Percentiles rank a stretch among this genome's conserved stretches.
phyloP scores from a whole-genome alignment of 2,888 invertebrate genomes.

The Gasteruption jaculator region DNA sequence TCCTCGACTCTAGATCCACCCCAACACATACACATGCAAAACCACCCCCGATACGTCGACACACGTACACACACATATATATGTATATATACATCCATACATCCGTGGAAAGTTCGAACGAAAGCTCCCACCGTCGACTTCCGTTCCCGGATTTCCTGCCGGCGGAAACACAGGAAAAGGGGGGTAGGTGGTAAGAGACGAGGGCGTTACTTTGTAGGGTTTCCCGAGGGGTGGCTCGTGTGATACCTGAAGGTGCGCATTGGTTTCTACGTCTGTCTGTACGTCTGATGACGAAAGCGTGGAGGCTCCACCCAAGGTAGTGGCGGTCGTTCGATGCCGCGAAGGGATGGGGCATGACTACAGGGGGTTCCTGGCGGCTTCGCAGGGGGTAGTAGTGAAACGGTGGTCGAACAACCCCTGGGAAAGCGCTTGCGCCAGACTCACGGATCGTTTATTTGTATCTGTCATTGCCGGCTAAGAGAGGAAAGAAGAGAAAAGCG shows the following conservation, averaged over 20 bases:
- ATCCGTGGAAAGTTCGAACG: no score
- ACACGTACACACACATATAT: no score
- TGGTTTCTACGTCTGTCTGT: conserved; percentile 51
- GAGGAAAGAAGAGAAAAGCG: conserved; percentile 27
- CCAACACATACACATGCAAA: no score
- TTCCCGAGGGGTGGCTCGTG: conserved; percentile 24
- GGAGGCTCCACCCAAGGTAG: conserved; percentile 47
- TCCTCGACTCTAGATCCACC: conserved; percentile 9
- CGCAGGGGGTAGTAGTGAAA: conserved; percentile 18
- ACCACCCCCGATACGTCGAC: no score
- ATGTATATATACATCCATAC: no score
- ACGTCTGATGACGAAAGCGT: conserved; percentile 45
- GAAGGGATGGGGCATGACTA: conserved; percentile 16
- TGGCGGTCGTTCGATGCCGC: conserved; percentile 20
- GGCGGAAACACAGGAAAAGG: conserved; percentile 12
- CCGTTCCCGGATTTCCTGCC: conserved; percentile 24
- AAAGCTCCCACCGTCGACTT: conserved; percentile 18
- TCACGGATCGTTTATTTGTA: conserved; percentile 50
- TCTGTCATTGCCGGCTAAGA: conserved; percentile 48
- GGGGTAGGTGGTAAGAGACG: conserved; percentile 11
- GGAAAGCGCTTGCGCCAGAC: conserved; percentile 45
- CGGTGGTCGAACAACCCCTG: conserved; percentile 23
- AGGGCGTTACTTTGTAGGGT: no score
- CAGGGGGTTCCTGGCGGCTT: conserved; percentile 15
- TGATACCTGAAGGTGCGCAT: conserved; percentile 36